Conservation (phyloP, 1,140 invertebrate genomes). For the Penaeus indicus region DNA sequence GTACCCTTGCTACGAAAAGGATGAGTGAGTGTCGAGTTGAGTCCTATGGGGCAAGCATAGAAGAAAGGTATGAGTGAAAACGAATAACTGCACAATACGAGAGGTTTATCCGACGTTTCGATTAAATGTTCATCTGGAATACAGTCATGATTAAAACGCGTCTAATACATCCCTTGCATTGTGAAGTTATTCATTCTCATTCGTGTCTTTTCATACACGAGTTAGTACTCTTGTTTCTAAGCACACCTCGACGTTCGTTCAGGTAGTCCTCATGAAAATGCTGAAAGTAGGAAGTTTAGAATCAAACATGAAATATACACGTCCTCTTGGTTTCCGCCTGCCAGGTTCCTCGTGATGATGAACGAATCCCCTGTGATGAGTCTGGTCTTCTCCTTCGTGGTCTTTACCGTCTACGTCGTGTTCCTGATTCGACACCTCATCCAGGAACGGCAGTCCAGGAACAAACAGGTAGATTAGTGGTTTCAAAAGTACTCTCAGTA, state of each 20-base stretch:
- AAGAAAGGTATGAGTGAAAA: too few relatives aligned
- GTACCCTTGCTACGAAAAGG: slow-evolving; percentile 50
- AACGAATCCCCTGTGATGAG: slow-evolving; percentile 48
- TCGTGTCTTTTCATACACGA: neutral
- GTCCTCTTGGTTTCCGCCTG: neutral
- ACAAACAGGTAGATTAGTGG: slow-evolving; percentile 45
- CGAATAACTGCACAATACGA: too few relatives aligned
- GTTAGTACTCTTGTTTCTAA: too few relatives aligned
- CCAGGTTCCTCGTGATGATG: slow-evolving; percentile 45
- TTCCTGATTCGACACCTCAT: slow-evolving; percentile 50
- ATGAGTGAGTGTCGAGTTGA: slow-evolving; percentile 37
- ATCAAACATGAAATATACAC: too few relatives aligned
- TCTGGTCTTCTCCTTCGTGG: slow-evolving; percentile 49
- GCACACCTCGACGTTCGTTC: too few relatives aligned
- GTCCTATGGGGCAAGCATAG: too few relatives aligned
- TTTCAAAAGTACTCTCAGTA: too few relatives aligned
- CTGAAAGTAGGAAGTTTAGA: too few relatives aligned
- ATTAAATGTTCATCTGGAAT: too few relatives aligned
- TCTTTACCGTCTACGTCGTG: slow-evolving; percentile 41
- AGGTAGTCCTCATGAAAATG: too few relatives aligned
- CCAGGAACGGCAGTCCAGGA: slow-evolving; percentile 54
- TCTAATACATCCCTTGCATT: neutral
- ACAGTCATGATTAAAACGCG: too few relatives aligned
- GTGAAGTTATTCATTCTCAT: neutral
- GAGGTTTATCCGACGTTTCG: too few relatives aligned